phyloP scores from a whole-genome alignment of 1,140 invertebrate species.

The Popillia japonica region DNA sequence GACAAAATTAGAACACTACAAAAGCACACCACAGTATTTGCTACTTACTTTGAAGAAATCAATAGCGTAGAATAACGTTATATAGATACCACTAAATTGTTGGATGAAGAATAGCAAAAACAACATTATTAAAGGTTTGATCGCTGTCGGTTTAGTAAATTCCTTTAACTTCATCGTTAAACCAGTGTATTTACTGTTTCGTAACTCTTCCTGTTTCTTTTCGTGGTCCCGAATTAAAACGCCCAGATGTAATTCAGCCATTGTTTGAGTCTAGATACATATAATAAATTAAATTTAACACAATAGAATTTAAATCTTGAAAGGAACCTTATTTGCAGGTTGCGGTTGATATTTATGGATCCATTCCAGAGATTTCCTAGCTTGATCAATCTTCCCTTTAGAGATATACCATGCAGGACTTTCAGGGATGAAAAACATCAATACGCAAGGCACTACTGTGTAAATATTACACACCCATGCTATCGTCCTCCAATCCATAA shows the following conservation, averaged over 20 bases:
- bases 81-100: slow-evolving; percentile 70
- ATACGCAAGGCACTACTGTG: slow-evolving; percentile 63
- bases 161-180: slow-evolving; percentile 55
- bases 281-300: slow-evolving; percentile 16
- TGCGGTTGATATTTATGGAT: slow-evolving; percentile 53
- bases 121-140: slow-evolving; percentile 67
- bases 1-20: not conserved
- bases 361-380: slow-evolving; percentile 64
- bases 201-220: slow-evolving; percentile 58
- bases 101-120: slow-evolving; percentile 67
- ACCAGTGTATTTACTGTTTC: slow-evolving; percentile 48
- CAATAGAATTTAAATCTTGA: not conserved
- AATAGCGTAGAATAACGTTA: slow-evolving; percentile 73
- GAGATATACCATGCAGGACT: slow-evolving; percentile 70
- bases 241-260: slow-evolving; percentile 55
- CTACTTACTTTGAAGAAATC: slow-evolving; percentile 64
- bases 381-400: slow-evolving; percentile 64
- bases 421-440: slow-evolving; percentile 70
- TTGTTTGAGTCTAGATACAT: slow-evolving; percentile 8
- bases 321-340: slow-evolving; percentile 44
- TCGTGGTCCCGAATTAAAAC: slow-evolving; percentile 59
- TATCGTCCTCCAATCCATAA: slow-evolving; percentile 65
- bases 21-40: not conserved
- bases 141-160: slow-evolving; percentile 64
- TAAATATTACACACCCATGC: slow-evolving; percentile 66